A percentile compares a stretch with the other conserved stretches of the same genome.
Evolutionary conservation across 2,797 vertebrate species (phyloP).

Genomic region (Lemur catta): DNA sequence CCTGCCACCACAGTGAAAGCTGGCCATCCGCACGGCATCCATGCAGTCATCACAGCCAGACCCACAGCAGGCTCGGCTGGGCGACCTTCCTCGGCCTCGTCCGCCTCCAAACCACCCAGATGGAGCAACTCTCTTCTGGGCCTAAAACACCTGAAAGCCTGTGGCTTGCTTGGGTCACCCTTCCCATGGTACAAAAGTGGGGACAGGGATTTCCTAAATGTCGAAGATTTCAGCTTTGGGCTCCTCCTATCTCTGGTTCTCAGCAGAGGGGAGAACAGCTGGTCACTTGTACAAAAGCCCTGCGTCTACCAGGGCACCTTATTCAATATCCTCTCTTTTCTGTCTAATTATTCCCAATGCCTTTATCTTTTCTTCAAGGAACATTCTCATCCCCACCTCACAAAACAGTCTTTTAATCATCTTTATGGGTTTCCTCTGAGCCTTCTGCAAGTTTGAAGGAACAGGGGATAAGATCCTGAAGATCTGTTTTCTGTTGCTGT

Average conservation of each 20-base stretch:
- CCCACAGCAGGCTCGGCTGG: accelerated
- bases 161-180: too few species aligned
- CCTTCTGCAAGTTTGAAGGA: background rate
- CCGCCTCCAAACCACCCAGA: background rate
- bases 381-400: background rate
- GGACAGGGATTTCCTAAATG: background rate
- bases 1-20: background rate
- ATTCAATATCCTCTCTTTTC: background rate
- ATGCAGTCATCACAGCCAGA: background rate
- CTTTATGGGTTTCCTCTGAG: slow-evolving; percentile 14
- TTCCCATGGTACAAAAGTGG: background rate
- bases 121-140: background rate
- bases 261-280: background rate
- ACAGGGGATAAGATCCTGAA: background rate
- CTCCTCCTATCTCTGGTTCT: background rate
- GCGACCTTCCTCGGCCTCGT: background rate
- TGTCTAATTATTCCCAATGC: slow-evolving; percentile 40
- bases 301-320: background rate
- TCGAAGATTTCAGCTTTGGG: background rate
- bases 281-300: background rate
- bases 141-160: background rate
- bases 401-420: slow-evolving; percentile 44
- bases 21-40: accelerated
- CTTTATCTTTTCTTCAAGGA: slow-evolving; percentile 54
- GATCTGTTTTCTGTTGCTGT: background rate